phyloP scores from a whole-genome alignment of 2,113 vertebrate species.

The Mirza zaza region DNA sequence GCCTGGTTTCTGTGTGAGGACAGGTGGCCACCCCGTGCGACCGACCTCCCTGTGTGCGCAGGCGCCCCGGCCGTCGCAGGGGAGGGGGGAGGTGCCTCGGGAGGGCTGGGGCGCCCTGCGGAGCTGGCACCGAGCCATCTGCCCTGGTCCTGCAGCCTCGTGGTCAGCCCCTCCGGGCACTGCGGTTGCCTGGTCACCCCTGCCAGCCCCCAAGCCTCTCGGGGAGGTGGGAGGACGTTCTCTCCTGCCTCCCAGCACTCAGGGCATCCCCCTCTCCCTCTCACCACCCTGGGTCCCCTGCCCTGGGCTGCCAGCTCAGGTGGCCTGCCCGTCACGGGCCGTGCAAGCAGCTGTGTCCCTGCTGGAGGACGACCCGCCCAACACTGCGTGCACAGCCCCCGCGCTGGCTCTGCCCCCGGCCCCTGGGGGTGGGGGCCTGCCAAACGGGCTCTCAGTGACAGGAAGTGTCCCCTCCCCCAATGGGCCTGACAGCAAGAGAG shows the following conservation, averaged over 20 bases:
- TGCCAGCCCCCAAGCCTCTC: background rate
- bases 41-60: too few species aligned
- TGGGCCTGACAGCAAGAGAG: background rate
- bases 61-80: background rate
- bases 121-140: background rate
- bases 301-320: background rate
- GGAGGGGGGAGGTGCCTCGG: background rate
- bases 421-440: background rate
- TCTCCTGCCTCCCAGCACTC: background rate
- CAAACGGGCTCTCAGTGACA: background rate
- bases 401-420: background rate
- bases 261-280: fast-evolving
- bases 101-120: background rate
- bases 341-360: background rate
- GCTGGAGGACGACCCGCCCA: fast-evolving
- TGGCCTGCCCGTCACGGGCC: fast-evolving
- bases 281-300: background rate
- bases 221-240: background rate
- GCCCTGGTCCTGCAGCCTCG: fast-evolving
- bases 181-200: fast-evolving
- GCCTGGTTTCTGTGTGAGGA: background rate
- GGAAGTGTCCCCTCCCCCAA: background rate
- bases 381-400: fast-evolving
- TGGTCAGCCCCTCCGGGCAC: background rate
- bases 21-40: fast-evolving